Percentiles rank a stretch among this genome's conserved stretches.
phyloP scores from a whole-genome alignment of 2,113 vertebrate species.

The Spheniscus mendiculus region DNA sequence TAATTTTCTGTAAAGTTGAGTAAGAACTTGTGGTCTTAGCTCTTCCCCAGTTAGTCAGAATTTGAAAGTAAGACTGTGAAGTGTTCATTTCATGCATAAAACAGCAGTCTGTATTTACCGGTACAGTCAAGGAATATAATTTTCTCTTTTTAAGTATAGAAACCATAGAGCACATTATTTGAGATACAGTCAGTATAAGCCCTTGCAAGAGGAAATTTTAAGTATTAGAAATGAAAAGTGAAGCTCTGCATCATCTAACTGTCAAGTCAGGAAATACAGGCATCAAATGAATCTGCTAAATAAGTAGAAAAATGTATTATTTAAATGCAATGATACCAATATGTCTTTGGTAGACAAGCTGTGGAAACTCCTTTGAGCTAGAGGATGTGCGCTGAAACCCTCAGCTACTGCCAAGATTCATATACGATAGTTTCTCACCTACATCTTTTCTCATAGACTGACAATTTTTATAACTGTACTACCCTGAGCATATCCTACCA shows the following conservation, averaged over 20 bases:
- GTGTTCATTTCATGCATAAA: neutral
- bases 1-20: neutral
- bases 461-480: neutral
- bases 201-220: neutral
- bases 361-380: neutral
- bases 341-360: neutral
- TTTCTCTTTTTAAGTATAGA: neutral
- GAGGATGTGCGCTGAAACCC: neutral
- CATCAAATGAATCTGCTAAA: neutral
- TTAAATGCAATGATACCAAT: neutral
- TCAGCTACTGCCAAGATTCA: neutral
- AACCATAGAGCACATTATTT: neutral
- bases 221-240: neutral
- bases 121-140: neutral
- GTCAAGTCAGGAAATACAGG: neutral
- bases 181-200: neutral
- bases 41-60: neutral
- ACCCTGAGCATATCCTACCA: neutral
- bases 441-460: neutral
- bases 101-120: neutral
- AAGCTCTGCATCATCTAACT: neutral
- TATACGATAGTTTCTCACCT: neutral
- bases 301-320: neutral
- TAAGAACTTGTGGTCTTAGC: neutral
- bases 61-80: neutral